Conservation (phyloP, 2,888 invertebrate species). For the Scaptomyza parva region DNA sequence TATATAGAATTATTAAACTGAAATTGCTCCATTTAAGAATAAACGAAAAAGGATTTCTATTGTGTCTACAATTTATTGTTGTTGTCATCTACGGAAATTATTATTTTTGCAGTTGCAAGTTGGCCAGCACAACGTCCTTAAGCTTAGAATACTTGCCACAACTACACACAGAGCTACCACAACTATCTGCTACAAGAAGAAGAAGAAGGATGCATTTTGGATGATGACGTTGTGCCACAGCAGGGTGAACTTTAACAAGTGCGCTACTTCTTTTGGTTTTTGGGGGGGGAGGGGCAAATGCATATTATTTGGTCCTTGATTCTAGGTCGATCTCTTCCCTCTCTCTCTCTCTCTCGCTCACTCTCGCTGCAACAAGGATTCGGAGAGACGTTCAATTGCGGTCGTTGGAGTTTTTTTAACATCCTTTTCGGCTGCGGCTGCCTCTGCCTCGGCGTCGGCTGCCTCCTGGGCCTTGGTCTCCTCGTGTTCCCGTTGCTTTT, state of each 20-base stretch:
- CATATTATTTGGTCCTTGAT: slow-evolving; percentile 43
- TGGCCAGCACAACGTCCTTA: slow-evolving; percentile 64
- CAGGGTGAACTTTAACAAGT: slow-evolving; percentile 63
- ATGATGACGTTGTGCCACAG: slow-evolving; percentile 51
- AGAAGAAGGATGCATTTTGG: slow-evolving; percentile 44
- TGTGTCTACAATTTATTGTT: slow-evolving; percentile 62
- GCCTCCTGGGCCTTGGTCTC: slow-evolving; percentile 77
- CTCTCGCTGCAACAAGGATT: slow-evolving; percentile 73
- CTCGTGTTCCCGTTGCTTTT: slow-evolving; percentile 84
- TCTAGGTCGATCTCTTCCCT: no score
- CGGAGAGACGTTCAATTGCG: slow-evolving; percentile 75
- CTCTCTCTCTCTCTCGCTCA: slow-evolving; percentile 51
- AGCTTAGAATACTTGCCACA: slow-evolving; percentile 39
- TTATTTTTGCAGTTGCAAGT: slow-evolving; percentile 22
- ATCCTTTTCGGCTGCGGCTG: slow-evolving; percentile 50
- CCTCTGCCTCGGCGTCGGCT: slow-evolving; percentile 70
- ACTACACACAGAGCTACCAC: slow-evolving; percentile 12
- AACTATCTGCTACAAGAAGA: slow-evolving; percentile 18
- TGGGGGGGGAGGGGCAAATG: slow-evolving; percentile 54
- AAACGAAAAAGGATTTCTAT: background rate
- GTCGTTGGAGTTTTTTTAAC: slow-evolving; percentile 54
- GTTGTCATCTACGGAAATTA: slow-evolving; percentile 23
- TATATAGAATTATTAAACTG: slow-evolving; percentile 32
- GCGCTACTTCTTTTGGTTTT: slow-evolving; percentile 24
- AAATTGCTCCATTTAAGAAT: background rate